Conservation (phyloP, 2,113 vertebrate species). For the Thamnaconus septentrionalis region DNA sequence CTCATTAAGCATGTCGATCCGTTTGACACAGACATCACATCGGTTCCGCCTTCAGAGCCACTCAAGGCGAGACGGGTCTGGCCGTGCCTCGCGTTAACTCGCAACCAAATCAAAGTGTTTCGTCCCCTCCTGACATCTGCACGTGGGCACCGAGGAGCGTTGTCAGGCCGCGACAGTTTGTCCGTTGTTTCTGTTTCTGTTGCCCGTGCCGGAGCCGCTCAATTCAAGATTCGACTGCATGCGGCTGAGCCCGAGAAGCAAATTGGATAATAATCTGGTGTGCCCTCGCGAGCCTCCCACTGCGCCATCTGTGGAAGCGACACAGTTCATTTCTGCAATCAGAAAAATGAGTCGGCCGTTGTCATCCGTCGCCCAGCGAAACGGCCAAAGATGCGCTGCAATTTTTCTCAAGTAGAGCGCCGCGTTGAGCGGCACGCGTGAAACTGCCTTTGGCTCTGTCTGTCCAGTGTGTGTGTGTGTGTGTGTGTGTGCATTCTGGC, state of each 20-base stretch:
- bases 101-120: conserved; percentile 16
- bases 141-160: too few relatives aligned
- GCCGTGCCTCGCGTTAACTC: too few relatives aligned
- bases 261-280: not conserved
- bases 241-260: not conserved
- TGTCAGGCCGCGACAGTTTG: too few relatives aligned
- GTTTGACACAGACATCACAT: conserved; percentile 59
- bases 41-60: conserved; percentile 41
- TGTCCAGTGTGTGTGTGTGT: too few relatives aligned
- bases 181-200: too few relatives aligned
- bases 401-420: conserved; percentile 1
- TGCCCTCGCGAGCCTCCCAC: not conserved
- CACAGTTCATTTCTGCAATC: not conserved
- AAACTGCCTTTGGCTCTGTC: not conserved
- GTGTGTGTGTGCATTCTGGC: not conserved
- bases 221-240: not conserved
- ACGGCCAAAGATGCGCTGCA: not conserved
- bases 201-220: not conserved
- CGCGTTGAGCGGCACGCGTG: conserved; percentile 5
- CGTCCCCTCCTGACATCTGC: too few relatives aligned
- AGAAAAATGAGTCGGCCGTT: conserved; percentile 2
- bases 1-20: conserved; percentile 58
- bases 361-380: conserved; percentile 2
- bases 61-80: not conserved
- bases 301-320: not conserved